These are phyloP conservation scores for Hoplostethus mediterraneus DNA, from an alignment of 2,797 vertebrate species.

Conservation along the genomic window DNA sequence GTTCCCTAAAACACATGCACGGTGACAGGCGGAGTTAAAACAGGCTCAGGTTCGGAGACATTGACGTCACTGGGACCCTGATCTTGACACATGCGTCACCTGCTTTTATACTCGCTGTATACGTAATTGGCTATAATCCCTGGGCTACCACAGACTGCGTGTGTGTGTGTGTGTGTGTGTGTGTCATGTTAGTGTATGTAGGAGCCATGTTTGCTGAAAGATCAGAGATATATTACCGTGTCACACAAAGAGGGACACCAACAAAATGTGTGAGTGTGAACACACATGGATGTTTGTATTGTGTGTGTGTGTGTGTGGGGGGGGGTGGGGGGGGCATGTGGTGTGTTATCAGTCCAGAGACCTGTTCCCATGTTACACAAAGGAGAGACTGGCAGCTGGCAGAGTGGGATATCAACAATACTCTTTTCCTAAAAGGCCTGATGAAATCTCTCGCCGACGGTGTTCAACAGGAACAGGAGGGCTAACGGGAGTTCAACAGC, in stretches of 20 bases:
- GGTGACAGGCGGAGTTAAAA: conserved; percentile 31
- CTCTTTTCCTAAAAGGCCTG: conserved; percentile 6
- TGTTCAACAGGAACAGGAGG: background rate
- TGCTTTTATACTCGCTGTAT: conserved; percentile 38
- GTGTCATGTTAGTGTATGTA: conserved; percentile 40
- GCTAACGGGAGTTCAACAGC: conserved; percentile 16
- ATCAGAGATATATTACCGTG: conserved; percentile 44
- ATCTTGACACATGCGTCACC: conserved; percentile 57
- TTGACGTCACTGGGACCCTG: conserved; percentile 43
- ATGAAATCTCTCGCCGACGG: conserved; percentile 21
- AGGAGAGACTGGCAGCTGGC: conserved; percentile 46
- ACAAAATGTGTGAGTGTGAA: conserved; percentile 20
- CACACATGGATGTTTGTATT: conserved; percentile 12
- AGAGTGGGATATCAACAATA: conserved; percentile 7
- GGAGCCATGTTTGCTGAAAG: conserved; percentile 55
- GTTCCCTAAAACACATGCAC: conserved; percentile 22
- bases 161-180: conserved; percentile 16
- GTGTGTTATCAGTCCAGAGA: conserved; percentile 47
- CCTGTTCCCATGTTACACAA: conserved; percentile 53
- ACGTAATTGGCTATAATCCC: conserved; percentile 30
- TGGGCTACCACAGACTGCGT: conserved; percentile 5
- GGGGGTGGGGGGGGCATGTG: conserved; percentile 28
- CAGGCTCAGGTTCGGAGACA: conserved; percentile 21
- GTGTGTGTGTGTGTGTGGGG: background rate
- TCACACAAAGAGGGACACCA: conserved; percentile 30